Base-by-base conservation (phyloP, 2,797 vertebrate genomes). In the Myotis findleyi region DNA sequence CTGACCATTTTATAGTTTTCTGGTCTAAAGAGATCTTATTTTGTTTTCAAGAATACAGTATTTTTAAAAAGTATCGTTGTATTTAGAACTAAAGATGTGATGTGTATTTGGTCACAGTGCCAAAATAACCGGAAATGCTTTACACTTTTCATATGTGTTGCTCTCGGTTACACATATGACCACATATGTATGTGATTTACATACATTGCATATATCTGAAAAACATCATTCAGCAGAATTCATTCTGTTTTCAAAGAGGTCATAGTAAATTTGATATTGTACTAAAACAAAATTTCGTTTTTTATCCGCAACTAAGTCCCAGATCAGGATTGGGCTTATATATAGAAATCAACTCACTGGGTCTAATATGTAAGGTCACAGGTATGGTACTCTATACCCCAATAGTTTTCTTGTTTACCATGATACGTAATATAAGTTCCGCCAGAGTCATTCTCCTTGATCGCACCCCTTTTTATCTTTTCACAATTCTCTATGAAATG, bases 391-490 rank as follows among this genome's bases (percentile, higher is more conserved):
- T 38, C 33, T 71, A 1, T 64, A 57, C 9, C n/a, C 38, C 20
- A 51, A 0, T 23, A n/a, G 71, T 89, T 77, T 55, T 79, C 93
- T 80, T 33, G 51, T 47, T 71, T 91, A 13, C 36, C 62, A 5
- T 72, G 27, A n/a, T 18, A 49, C 18, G 47, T 38, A 55, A 81
- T 13, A 55, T 27, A 69, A 77, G 79, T 88, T 72, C 49, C 47
- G 68, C 36, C 23, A 36, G 59, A 41, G 51, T 33, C 82, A 83
- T 66, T 68, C 6, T 53, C 41, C 38, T 36, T 6, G 38, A 33
- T 72, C 68, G 72, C 10, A 30, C 69, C 23, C 27, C 27, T 81
- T 93, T 92, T 92, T 82, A 33, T 57, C 64, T 89, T 91, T 27
- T 14, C 25, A 69, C 18, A 36, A 6, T 36, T 36, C 30, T 76